These are phyloP conservation scores for Zapornia atra DNA, from an alignment of 2,113 vertebrate genomes.

Conservation along the genomic window DNA sequence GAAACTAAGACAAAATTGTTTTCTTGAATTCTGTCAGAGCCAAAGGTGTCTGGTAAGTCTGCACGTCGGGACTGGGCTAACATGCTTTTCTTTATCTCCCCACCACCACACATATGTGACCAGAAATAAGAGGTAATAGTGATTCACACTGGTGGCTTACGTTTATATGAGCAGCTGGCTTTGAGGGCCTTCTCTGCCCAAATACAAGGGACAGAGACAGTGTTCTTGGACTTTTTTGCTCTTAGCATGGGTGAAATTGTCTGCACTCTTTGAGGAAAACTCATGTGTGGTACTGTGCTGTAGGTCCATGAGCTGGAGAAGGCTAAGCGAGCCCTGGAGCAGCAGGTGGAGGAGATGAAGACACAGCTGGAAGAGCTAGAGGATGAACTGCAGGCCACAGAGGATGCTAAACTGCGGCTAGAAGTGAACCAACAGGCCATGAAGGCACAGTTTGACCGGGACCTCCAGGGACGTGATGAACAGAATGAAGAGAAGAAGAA, in stretches of 20 bases:
- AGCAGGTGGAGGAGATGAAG: slow-evolving; percentile 97
- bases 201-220: background rate
- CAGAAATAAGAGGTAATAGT: background rate
- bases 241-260: background rate
- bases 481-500: slow-evolving; percentile 98
- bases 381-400: slow-evolving; percentile 95
- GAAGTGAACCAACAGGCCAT: slow-evolving; percentile 98
- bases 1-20: background rate
- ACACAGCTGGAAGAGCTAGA: slow-evolving; percentile 97
- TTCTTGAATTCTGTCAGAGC: background rate
- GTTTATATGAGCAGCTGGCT: background rate
- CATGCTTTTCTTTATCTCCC: background rate
- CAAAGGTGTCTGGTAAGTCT: background rate
- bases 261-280: background rate
- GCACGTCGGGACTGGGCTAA: background rate
- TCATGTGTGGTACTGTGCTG: background rate
- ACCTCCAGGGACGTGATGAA: slow-evolving; percentile 91
- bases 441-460: slow-evolving; percentile 94
- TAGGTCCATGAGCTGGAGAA: slow-evolving; percentile 98
- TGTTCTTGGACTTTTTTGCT: background rate
- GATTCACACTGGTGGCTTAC: background rate
- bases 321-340: slow-evolving; percentile 90
- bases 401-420: slow-evolving; percentile 94
- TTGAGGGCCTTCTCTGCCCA: background rate
- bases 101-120: background rate